A percentile compares a stretch with the other conserved stretches of the same genome.
Evolutionary conservation across 23 tunicate genomes (phyloP).

Genomic region (Clavelina lepadiformis): DNA sequence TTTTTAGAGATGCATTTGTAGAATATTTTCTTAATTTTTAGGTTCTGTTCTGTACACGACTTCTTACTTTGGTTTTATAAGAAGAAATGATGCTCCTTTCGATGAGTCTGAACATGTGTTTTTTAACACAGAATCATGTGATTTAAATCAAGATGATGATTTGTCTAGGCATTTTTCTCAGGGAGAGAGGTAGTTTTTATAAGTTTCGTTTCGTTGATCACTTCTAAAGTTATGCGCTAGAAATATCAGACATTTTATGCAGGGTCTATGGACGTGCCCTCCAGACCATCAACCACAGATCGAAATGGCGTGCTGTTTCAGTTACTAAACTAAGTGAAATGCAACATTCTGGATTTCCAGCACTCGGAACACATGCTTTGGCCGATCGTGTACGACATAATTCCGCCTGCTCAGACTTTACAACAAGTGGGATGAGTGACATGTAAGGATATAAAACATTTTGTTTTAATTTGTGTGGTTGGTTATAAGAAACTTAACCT

Average conservation of each 20-base stretch:
- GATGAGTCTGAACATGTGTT: constrained; percentile 1
- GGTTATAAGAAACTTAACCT: too few species aligned
- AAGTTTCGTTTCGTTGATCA: not conserved
- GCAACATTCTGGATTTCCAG: too few species aligned
- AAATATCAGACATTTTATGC: not conserved
- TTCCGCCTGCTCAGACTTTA: too few species aligned
- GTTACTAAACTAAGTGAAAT: constrained; percentile 2
- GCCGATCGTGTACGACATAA: too few species aligned
- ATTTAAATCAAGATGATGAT: constrained; percentile 3
- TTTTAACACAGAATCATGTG: constrained; percentile 8
- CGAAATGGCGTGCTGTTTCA: constrained; percentile 24
- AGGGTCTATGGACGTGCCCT: constrained; percentile 12
- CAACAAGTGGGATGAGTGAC: too few species aligned
- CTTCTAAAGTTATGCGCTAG: not conserved
- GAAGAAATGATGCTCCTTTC: constrained; percentile 2
- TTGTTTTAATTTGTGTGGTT: too few species aligned
- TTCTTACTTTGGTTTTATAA: constrained; percentile 9
- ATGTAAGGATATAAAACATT: too few species aligned
- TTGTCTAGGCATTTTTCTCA: not conserved
- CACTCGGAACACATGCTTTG: too few species aligned
- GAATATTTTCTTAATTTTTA: constrained; percentile 12
- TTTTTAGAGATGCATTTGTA: too few species aligned
- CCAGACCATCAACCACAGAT: constrained; percentile 5
- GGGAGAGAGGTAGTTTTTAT: constrained; percentile 8
- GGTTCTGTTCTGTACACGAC: constrained; percentile 10